Evolutionary conservation across 2,113 vertebrate species (phyloP), one percentile per base, ranked within the genome.

Genomic region (Pelecanus crispus): DNA sequence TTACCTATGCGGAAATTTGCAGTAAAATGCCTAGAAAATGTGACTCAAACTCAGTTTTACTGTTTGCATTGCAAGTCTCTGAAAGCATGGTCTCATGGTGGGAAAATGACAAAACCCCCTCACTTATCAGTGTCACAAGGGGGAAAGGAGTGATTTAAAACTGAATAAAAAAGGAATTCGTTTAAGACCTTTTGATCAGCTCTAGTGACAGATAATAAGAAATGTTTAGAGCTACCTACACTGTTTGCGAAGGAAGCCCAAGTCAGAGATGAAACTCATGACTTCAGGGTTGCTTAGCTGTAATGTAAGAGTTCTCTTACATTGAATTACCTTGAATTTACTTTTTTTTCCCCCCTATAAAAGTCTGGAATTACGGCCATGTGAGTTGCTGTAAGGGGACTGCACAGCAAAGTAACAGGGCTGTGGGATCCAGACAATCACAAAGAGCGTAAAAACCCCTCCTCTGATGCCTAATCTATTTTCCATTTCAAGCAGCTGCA

Each of bases 401-500:
- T 52, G 22, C 53, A 49, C 34, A 72, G 49, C 28, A 61, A 86
- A 92, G 22, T 56, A 72, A 36, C 20, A 66, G 28, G 38, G 17
- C 36, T 81, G 42, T 78, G 47, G 67, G 25, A 86, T 53, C 50
- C 31, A 77, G 45, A 67, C 53, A 86, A 38, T 66, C 74, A 45
- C 22, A 63, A 56, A n/a, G 28, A 84, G 10, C 45, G 49, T 72
- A 17, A 63, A 91, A 62, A 65, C 65, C 8, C 10, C 13, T 56
- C 42, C 67, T 79, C 79, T 63, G 32, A 73, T 86, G 47, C 62
- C 49, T 32, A 38, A 32, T 88, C 11, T 90, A 38, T 83, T 95
- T 94, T 81, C 36, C 72, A 44, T 59, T 61, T 92, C 24, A 89
- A 28, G 55, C 91, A 94, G 86, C 72, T 95, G 89, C 80, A 95